Percentiles rank a stretch among this genome's conserved stretches.
These are phyloP conservation scores for Macropus fuliginosus DNA, from an alignment of 2,797 vertebrate genomes.

Conservation along the genomic window DNA sequence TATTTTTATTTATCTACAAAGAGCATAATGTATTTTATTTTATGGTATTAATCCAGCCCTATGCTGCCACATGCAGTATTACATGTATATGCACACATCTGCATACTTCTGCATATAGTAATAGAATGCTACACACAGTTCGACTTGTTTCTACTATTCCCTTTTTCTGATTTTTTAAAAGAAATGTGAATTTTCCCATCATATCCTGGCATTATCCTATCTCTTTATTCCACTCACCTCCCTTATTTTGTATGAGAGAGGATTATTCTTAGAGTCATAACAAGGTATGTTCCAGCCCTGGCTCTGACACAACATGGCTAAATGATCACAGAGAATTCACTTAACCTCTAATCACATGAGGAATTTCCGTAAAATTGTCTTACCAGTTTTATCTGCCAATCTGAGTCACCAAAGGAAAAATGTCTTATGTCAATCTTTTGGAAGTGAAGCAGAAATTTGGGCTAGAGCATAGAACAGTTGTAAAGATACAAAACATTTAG, in stretches of 20 bases:
- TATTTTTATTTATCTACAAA: not conserved
- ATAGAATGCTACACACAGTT: not conserved
- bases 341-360: not conserved
- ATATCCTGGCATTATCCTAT: not conserved
- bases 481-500: not conserved
- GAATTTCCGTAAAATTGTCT: not conserved
- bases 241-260: not conserved
- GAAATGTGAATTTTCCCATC: not conserved
- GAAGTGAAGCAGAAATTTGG: not conserved
- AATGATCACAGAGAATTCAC: not conserved
- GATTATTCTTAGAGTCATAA: not conserved
- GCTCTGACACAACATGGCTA: not conserved
- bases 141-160: not conserved
- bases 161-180: not conserved
- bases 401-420: not conserved
- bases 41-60: not conserved
- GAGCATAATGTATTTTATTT: not conserved
- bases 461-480: rapidly evolving
- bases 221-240: not conserved
- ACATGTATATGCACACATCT: not conserved
- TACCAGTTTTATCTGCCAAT: not conserved
- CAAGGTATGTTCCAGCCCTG: not conserved
- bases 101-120: not conserved
- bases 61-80: not conserved
- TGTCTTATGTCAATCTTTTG: not conserved